Evolutionary conservation across 2,113 vertebrate genomes (phyloP).

Genomic region (Pseudonaja textilis): DNA sequence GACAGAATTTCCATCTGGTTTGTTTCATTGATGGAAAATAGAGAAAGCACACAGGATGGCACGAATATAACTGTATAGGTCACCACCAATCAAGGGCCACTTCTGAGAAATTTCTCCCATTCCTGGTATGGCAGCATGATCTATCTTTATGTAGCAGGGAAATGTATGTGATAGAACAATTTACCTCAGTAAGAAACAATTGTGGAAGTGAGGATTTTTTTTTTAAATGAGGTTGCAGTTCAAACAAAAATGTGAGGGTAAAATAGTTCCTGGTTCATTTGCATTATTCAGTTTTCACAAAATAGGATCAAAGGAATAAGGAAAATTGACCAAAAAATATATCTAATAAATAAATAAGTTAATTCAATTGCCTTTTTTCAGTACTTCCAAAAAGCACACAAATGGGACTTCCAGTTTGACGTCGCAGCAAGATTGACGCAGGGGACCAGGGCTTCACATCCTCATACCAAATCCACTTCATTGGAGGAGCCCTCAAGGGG

Average conservation of each 20-base stretch:
- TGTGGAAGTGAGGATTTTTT: neutral
- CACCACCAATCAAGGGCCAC: neutral
- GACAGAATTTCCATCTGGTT: neutral
- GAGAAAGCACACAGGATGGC: neutral
- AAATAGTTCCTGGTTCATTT: neutral
- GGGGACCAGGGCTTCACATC: no score
- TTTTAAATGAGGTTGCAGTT: neutral
- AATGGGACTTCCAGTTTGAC: no score
- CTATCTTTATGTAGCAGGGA: neutral
- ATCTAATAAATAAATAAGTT: neutral
- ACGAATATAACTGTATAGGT: neutral
- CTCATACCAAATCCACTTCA: no score
- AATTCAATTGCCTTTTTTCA: neutral
- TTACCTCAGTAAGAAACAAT: neutral
- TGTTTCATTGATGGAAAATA: neutral
- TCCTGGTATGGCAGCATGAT: neutral
- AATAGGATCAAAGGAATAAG: neutral
- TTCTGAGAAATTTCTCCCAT: neutral
- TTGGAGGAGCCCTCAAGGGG: no score
- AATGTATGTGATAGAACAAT: neutral
- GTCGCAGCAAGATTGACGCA: accelerated
- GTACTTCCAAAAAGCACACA: neutral
- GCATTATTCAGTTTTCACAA: neutral
- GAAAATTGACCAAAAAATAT: neutral
- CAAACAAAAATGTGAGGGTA: neutral